phyloP scores from a whole-genome alignment of 2,888 invertebrate genomes.

The Erebia aethiops region DNA sequence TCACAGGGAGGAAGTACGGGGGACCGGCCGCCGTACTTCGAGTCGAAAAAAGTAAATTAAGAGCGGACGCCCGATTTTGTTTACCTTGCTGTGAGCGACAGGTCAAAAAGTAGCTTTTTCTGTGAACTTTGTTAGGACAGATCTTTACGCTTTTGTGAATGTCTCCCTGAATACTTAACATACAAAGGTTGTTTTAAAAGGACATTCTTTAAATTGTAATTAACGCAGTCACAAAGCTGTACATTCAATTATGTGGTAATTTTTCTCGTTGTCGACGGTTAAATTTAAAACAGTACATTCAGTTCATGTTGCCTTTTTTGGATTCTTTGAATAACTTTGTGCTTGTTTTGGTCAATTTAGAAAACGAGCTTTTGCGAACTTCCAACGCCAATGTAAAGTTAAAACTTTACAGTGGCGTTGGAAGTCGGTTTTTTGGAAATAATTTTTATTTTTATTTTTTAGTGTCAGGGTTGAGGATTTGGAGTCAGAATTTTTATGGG shows the following conservation, averaged over 20 bases:
- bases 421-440: too few species aligned
- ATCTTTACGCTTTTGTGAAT: conserved; percentile 34
- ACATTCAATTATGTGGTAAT: conserved; percentile 5
- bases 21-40: conserved; percentile 48
- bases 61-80: conserved; percentile 66
- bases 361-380: neutral
- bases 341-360: conserved; percentile 1
- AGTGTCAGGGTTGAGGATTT: too few species aligned
- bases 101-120: conserved; percentile 43
- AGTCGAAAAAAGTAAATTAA: conserved; percentile 70
- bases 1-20: conserved; percentile 67
- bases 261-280: neutral
- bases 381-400: too few species aligned
- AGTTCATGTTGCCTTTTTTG: neutral
- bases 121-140: conserved; percentile 30
- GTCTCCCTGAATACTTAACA: conserved; percentile 18
- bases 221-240: conserved; percentile 13
- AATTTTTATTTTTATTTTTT: too few species aligned
- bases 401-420: too few species aligned
- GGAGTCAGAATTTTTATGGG: too few species aligned
- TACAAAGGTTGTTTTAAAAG: conserved; percentile 20
- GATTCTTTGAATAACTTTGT: conserved; percentile 1
- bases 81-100: conserved; percentile 55
- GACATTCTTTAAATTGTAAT: conserved; percentile 15
- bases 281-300: neutral